A percentile compares a stretch with the other conserved stretches of the same genome.
Evolutionary conservation across 2,888 invertebrate species (phyloP).

Genomic region (Deilephila porcellus): DNA sequence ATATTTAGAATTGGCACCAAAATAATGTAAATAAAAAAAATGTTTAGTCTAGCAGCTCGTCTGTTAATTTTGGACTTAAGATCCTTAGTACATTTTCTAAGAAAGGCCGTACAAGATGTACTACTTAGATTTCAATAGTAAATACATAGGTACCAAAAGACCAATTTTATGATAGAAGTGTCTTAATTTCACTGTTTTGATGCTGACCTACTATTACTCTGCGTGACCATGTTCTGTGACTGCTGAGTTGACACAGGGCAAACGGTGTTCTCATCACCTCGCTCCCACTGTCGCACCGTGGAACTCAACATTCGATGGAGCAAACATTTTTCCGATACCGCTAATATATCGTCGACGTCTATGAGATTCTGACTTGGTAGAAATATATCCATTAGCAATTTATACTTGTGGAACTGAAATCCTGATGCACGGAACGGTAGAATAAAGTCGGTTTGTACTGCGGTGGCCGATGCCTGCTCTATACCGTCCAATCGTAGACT

Average conservation of each 20-base stretch:
- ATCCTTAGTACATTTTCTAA: too few species aligned
- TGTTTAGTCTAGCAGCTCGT: too few species aligned
- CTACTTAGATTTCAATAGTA: too few species aligned
- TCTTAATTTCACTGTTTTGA: neutral
- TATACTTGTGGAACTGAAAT: constrained; percentile 85
- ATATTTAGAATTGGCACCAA: too few species aligned
- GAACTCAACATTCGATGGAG: constrained; percentile 85
- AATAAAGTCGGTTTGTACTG: constrained; percentile 75
- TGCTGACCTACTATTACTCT: constrained; percentile 58
- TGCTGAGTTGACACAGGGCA: constrained; percentile 76
- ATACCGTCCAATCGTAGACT: constrained; percentile 87
- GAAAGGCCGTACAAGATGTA: too few species aligned
- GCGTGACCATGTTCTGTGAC: constrained; percentile 59
- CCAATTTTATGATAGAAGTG: too few species aligned
- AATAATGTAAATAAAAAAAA: too few species aligned
- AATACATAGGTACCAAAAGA: too few species aligned
- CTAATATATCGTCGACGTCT: constrained; percentile 67
- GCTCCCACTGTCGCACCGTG: constrained; percentile 83
- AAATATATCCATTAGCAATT: constrained; percentile 85
- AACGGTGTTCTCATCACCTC: constrained; percentile 84
- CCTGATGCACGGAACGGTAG: constrained; percentile 85
- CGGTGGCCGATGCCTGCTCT: constrained; percentile 76
- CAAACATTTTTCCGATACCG: constrained; percentile 75
- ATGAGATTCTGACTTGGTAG: constrained; percentile 79
- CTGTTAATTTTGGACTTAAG: too few species aligned